Base-by-base conservation (phyloP, 1,140 invertebrate species). In the Melipona quadrifasciata region DNA sequence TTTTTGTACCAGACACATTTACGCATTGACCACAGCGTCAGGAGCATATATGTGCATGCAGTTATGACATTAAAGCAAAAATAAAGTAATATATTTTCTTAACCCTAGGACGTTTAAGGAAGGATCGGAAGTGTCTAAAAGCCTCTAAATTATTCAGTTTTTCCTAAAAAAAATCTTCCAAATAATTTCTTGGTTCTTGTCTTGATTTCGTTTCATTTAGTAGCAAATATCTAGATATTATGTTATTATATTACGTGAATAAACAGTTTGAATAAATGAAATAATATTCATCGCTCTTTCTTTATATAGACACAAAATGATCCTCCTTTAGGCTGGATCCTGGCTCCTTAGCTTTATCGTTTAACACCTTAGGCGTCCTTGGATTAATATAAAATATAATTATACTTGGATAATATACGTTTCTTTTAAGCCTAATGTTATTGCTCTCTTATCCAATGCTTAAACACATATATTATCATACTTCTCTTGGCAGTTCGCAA, bases 1-100 rank as follows among this genome's bases (percentile, higher is more conserved):
- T n/a, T 65, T 73, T 73, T 53, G 71, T 53, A 53, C 71, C 71
- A 73, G n/a, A 72, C 39, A 72, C 24, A 72, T 72, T 72, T 72
- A 47, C 24, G 34, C 21, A 8, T 71, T 71, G 34, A 71, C 68
- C 34, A 39, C 12, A 39, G 14, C 24, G 34, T 39, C 65, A 67
- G 31, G 31, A 67, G 65, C 31, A 67, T 34, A 65, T 34, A 70
- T 70, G 34, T 70, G 67, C 67, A 70, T 70, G 67, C 67, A 70
- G 39, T 70, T 70, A 24, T 70, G 34, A 72, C 24, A 47, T 72
- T 47, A 47, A 72, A 72, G 70, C 67, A 72, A 72, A 72, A 47
- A 47, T 70, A n/a, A n/a, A 65, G 27, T n/a, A 31, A 3, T 72
- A 72, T 72, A 47, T 72, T 72, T n/a, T 12, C 11, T 61, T 61